These are phyloP conservation scores for Biston betularia DNA, from an alignment of 2,888 invertebrate species.

Conservation along the genomic window DNA sequence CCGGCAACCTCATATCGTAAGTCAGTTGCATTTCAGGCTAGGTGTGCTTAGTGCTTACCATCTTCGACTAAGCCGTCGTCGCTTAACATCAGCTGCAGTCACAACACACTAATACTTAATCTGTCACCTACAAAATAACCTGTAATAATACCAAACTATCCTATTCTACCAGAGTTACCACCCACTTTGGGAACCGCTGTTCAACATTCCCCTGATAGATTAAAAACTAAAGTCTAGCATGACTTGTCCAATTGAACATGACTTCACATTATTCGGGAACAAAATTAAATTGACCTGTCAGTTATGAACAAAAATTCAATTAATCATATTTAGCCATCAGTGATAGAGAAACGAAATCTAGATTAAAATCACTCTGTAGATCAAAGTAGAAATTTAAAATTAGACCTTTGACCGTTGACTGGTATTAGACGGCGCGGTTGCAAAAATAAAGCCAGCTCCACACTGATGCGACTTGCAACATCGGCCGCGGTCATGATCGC, in stretches of 20 bases:
- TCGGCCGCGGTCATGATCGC: no score
- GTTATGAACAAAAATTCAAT: conserved; percentile 19
- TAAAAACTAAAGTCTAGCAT: conserved; percentile 20
- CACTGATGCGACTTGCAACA: no score
- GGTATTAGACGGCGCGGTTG: not conserved
- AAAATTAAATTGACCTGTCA: conserved; percentile 32
- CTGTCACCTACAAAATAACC: no score
- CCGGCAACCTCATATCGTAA: no score
- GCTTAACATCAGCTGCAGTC: no score
- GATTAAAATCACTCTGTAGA: conserved; percentile 1
- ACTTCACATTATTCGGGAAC: conserved; percentile 16
- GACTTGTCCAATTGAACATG: conserved; percentile 19
- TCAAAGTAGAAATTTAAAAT: not conserved
- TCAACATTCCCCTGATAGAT: conserved; percentile 10
- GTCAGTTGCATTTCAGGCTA: no score
- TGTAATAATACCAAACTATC: not conserved
- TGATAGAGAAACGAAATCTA: not conserved
- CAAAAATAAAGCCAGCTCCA: no score
- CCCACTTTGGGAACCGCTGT: conserved; percentile 4
- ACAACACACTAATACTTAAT: no score
- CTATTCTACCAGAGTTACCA: not conserved
- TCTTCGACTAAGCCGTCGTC: no score
- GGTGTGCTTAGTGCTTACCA: no score
- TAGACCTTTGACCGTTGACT: not conserved
- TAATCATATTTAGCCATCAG: conserved; percentile 13